Conservation (phyloP, 2,888 invertebrate genomes). For the Agrilus biguttatus region DNA sequence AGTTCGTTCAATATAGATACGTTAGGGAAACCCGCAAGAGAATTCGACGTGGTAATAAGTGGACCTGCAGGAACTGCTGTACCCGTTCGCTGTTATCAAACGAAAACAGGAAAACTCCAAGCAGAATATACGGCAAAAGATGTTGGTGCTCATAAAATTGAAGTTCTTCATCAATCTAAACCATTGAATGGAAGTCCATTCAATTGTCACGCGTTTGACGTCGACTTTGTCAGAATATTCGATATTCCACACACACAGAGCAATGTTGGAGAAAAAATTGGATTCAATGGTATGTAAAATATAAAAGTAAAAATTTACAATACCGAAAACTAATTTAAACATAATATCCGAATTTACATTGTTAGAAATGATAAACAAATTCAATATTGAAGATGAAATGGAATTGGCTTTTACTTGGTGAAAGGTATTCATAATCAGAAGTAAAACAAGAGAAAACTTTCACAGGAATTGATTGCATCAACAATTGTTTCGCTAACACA, state of each 20-base stretch:
- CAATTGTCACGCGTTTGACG: constrained; percentile 83
- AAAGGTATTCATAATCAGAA: too few relatives aligned
- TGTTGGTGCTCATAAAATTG: constrained; percentile 52
- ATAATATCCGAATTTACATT: too few relatives aligned
- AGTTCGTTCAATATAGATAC: constrained; percentile 84
- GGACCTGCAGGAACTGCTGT: constrained; percentile 30
- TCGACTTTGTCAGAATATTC: constrained; percentile 64
- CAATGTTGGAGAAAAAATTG: constrained; percentile 69
- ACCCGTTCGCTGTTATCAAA: constrained; percentile 72
- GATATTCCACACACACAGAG: constrained; percentile 62
- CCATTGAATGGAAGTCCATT: constrained; percentile 88
- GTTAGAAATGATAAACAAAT: too few relatives aligned
- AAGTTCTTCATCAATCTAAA: constrained; percentile 80
- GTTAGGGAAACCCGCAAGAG: constrained; percentile 66
- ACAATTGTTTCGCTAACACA: too few relatives aligned
- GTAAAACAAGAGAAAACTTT: too few relatives aligned
- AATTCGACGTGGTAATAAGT: constrained; percentile 79
- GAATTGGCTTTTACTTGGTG: too few relatives aligned
- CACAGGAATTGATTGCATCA: too few relatives aligned
- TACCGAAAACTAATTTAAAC: too few relatives aligned
- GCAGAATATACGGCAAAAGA: constrained; percentile 84
- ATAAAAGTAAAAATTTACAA: too few relatives aligned
- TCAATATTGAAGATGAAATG: too few relatives aligned
- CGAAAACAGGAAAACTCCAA: constrained; percentile 86
- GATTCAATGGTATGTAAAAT: constrained; percentile 52